Percentiles rank a stretch among this genome's conserved stretches.
These are phyloP conservation scores for Sternotherus odoratus DNA, from an alignment of 2,797 vertebrate species.

Conservation along the genomic window DNA sequence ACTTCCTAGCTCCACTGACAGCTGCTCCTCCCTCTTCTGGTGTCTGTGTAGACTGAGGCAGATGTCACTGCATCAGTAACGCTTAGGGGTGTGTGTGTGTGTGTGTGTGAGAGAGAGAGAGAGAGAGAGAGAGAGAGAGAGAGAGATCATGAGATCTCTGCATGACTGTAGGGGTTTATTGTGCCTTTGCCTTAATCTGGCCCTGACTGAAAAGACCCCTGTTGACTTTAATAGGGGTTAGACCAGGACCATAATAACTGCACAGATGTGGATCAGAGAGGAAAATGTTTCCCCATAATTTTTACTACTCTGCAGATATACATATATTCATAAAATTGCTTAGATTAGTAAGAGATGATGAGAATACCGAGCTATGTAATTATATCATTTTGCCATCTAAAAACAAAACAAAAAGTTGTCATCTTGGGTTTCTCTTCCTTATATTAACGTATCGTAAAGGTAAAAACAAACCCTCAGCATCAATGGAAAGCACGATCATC, in stretches of 20 bases:
- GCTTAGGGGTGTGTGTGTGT: neutral
- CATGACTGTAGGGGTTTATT: neutral
- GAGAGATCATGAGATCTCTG: neutral
- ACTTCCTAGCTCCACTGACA: neutral
- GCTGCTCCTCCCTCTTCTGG: neutral
- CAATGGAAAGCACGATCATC: constrained; percentile 61
- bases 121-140: neutral
- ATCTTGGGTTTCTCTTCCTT: constrained; percentile 35
- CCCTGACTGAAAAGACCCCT: constrained; percentile 25
- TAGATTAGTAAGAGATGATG: constrained; percentile 52
- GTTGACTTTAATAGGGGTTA: constrained; percentile 45
- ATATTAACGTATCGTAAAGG: constrained; percentile 64
- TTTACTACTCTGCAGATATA: constrained; percentile 41
- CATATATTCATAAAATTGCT: constrained; percentile 63
- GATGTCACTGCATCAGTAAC: neutral
- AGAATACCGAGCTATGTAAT: constrained; percentile 59
- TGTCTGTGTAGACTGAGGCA: neutral
- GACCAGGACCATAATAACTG: constrained; percentile 48
- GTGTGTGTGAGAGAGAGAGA: too few species aligned
- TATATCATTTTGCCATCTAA: constrained; percentile 57
- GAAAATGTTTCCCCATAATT: constrained; percentile 35
- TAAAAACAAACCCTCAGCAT: constrained; percentile 69
- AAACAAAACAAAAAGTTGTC: constrained; percentile 41
- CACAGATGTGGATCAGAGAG: constrained; percentile 55
- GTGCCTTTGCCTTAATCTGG: constrained; percentile 26